Evolutionary conservation across 2,113 vertebrate genomes (phyloP).

Genomic region (Riparia riparia): DNA sequence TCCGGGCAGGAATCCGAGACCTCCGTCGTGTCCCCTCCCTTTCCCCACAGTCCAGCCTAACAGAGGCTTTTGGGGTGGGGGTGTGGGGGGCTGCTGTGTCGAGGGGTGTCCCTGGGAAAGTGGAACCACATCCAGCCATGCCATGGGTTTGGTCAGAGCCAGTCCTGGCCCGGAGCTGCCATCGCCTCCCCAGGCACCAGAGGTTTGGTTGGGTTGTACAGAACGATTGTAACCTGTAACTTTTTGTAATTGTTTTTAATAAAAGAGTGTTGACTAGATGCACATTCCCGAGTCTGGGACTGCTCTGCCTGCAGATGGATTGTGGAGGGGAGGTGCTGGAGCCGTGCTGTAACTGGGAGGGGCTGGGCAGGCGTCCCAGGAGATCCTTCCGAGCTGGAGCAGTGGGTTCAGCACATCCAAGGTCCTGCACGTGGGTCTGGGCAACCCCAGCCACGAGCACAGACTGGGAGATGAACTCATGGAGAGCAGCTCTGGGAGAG

Average conservation of each 20-base stretch:
- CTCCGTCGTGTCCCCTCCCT: background rate
- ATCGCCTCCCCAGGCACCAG: background rate
- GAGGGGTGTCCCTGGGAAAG: background rate
- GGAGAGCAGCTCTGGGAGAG: background rate
- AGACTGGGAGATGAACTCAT: background rate
- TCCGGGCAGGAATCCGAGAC: background rate
- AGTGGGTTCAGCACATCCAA: accelerated
- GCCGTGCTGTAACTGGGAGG: background rate
- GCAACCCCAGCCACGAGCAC: background rate
- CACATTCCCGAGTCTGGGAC: background rate
- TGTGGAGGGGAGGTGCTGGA: accelerated
- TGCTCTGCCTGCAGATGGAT: accelerated
- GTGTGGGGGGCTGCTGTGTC: background rate
- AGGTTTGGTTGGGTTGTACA: conserved; percentile 16
- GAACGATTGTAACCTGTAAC: conserved; percentile 45
- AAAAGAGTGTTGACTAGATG: conserved; percentile 62
- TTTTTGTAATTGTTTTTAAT: conserved; percentile 74
- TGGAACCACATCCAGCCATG: accelerated
- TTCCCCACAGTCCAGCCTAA: background rate
- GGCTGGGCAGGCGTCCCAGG: background rate
- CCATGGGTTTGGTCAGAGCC: accelerated
- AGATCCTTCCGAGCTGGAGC: background rate
- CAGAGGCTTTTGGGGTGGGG: background rate
- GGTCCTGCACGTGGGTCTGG: background rate
- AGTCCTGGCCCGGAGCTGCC: background rate